Evolutionary conservation across 2,113 vertebrate genomes (phyloP), one percentile per base, ranked within the genome.

Genomic region (Hemiscyllium ocellatum): DNA sequence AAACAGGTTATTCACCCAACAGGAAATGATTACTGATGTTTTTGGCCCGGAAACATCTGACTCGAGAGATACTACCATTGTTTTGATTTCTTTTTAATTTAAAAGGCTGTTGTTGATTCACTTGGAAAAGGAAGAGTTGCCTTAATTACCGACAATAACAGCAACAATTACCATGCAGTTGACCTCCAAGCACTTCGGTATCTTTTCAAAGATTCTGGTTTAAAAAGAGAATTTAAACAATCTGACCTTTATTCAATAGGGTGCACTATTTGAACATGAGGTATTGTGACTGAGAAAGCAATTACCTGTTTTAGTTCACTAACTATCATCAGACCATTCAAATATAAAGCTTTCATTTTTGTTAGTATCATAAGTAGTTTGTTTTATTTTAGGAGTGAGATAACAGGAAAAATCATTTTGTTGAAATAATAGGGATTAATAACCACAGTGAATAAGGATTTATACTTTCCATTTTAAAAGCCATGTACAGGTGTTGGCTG

Each of bases 1-100:
- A 47, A 95, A 70, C 94, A 95, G 94, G 94, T 95, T 95, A 95
- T 76, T 95, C 94, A 52, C 26, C 89, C 68, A 95, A 47, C 94
- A 95, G 94, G 94, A 95, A 95, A 76, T 52, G 94, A 95, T 95
- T 70, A 69, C 47, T 68, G 69, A 95, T 95, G 94, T 95, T 95
- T 95, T 72, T 70, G 69, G 94, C 72, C 42, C 24, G 94, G 94
- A 95, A 95, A 76, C 68, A 95, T 95, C 94, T 95, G 94, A 95
- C 94, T 70, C 37, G 29, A 47, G 93, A 26, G 66, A 70, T 37
- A 94, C 66, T 52, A 95, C 33, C 66, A 70, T 69, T 37, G 2
- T 52, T 47, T 69, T 72, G 94, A 95, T 72, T 95, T 76, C 69
- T 95, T 95, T 95, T 47, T 95, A 52, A 95, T 95, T 95, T 95